Conservation (phyloP, 1,140 invertebrate species). For the Cydia fagiglandana region DNA sequence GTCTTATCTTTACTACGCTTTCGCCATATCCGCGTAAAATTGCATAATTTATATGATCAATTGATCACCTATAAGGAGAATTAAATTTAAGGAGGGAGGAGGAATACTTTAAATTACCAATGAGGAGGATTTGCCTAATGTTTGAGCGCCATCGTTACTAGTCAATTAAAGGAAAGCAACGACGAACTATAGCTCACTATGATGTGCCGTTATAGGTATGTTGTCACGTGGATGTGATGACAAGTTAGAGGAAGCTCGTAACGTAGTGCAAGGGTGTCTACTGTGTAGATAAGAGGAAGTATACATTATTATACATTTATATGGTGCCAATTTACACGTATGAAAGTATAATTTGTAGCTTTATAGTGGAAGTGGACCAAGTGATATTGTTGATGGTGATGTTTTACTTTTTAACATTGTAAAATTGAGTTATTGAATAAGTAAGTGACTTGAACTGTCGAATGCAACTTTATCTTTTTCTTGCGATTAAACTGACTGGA, state of each 20-base stretch:
- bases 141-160: not conserved
- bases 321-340: not conserved
- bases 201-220: not conserved
- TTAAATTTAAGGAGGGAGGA: not conserved
- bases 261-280: not conserved
- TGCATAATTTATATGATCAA: not conserved
- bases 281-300: not conserved
- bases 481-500: not conserved
- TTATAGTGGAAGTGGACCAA: not conserved
- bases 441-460: not conserved
- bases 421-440: not conserved
- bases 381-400: not conserved
- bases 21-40: not conserved
- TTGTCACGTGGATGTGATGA: not conserved
- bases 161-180: not conserved
- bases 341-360: not conserved
- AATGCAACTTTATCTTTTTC: not conserved
- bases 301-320: not conserved
- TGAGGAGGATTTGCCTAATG: not conserved
- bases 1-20: no score
- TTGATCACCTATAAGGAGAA: not conserved
- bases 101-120: not conserved
- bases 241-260: not conserved
- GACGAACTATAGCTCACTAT: not conserved
- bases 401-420: not conserved